Base-by-base conservation (phyloP, 2,797 vertebrate species). In the Loris lydekkerianus region DNA sequence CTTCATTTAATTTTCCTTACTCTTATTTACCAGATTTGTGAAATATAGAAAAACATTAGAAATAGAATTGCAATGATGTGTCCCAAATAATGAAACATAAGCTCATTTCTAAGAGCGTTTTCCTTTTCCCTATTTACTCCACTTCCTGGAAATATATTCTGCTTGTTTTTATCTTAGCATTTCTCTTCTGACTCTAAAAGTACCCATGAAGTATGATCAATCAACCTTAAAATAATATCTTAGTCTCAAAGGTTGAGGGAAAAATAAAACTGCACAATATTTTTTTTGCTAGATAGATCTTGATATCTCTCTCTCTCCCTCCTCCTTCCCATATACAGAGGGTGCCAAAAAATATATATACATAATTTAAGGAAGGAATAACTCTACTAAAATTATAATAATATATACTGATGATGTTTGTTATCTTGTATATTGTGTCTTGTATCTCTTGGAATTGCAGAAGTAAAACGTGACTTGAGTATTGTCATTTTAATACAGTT, bases 21-120 rank as follows among this genome's bases (percentile, higher is more conserved):
- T 75, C 63, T 76, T n/a, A 43, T 89, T 88, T 86, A 70, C 58
- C 17, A 69, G 40, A 85, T 85, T 56, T 86, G 15, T n/a, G 69
- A 70, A 82, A 75, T 15, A 61, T 1, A 92, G 29, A 78, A 84
- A 89, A 84, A 6, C 23, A 43, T 43, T 89, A 34, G 46, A 88
- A 84, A 67, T 31, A 77, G 63, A 49, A 9, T 53, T 82, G 21
- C 25, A 70, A 61, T 80, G 29, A 23, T 46, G 18, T 72, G 58
- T 23, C 46, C 56, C 61, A 90, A 87, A 73, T 73, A 92, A 70
- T 91, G 46, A 95, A 93, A 75, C 20, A 10, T 7, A 75, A 94
- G 25, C 37, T 94, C 37, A 83, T 67, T 80, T 94, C 81, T 80
- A 70, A 85, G 56, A 67, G 37, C 10, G 3, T 84, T 92, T 93